Conservation (phyloP, 92 coral and sea anemone species). For the Zoanthus sansibaricus region DNA sequence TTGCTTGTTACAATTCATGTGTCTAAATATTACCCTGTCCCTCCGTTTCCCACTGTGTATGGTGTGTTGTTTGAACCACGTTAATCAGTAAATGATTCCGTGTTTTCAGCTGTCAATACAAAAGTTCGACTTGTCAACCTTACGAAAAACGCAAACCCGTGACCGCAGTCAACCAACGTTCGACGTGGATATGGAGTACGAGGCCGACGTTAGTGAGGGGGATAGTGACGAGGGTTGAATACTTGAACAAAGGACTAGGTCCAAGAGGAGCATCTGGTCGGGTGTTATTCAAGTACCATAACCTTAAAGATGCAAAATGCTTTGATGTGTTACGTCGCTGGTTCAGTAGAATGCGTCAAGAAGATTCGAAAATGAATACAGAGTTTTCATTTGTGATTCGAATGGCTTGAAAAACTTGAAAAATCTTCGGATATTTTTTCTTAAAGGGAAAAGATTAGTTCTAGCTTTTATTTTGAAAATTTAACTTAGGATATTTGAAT, state of each 20-base stretch:
- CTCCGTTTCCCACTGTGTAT: background rate
- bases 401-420: background rate
- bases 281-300: background rate
- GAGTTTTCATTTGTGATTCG: background rate
- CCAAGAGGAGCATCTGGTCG: background rate
- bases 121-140: slow-evolving; percentile 57
- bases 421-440: background rate
- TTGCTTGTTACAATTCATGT: too few relatives aligned
- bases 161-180: slow-evolving; percentile 65
- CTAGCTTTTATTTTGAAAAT: background rate
- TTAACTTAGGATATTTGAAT: background rate
- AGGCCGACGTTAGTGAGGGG: slow-evolving; percentile 62
- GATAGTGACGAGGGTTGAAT: slow-evolving; percentile 21
- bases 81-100: background rate
- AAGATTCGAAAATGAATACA: background rate
- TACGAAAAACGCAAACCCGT: slow-evolving; percentile 68
- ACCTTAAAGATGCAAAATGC: background rate
- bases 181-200: slow-evolving; percentile 49
- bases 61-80: background rate
- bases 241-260: background rate
- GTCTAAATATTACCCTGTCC: too few relatives aligned
- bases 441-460: background rate
- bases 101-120: slow-evolving; percentile 60
- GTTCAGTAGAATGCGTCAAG: background rate
- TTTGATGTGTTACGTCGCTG: slow-evolving; percentile 2